phyloP scores from a whole-genome alignment of 2,797 vertebrate species.

The Hoplostethus atlanticus region DNA sequence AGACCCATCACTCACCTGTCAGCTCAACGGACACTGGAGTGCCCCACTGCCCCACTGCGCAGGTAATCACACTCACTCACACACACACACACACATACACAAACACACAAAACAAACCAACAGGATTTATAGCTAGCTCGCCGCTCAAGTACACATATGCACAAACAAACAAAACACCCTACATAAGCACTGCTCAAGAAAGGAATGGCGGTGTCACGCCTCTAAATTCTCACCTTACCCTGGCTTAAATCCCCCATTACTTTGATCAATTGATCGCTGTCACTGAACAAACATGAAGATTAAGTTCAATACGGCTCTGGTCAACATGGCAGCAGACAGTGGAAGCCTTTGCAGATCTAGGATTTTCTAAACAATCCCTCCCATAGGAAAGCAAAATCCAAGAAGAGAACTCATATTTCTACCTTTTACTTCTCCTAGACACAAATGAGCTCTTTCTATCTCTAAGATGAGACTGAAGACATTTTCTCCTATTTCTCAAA shows the following conservation, averaged over 20 bases:
- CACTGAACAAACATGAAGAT: too few species aligned
- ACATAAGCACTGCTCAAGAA: background rate
- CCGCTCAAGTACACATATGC: background rate
- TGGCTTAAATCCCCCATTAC: too few species aligned
- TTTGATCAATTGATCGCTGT: too few species aligned
- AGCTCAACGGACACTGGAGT: conserved; percentile 96
- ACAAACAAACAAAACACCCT: background rate
- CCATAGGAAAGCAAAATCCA: background rate
- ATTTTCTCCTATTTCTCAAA: too few species aligned
- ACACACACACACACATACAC: conserved; percentile 12
- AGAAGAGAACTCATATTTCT: too few species aligned
- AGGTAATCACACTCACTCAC: conserved; percentile 82
- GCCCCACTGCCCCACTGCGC: conserved; percentile 96
- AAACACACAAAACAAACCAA: background rate
- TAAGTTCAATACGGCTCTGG: background rate
- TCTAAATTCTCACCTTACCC: background rate
- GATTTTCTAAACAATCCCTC: background rate
- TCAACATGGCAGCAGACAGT: background rate
- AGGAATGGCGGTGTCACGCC: background rate
- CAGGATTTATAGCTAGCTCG: background rate
- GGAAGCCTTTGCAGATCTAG: background rate
- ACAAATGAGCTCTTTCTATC: too few species aligned
- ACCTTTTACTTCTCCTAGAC: too few species aligned
- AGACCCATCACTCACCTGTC: conserved; percentile 91
- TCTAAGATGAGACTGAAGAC: too few species aligned